A percentile compares a stretch with the other conserved stretches of the same genome.
These are phyloP conservation scores for Copidosoma aretas DNA, from an alignment of 2,888 invertebrate genomes.

Conservation along the genomic window DNA sequence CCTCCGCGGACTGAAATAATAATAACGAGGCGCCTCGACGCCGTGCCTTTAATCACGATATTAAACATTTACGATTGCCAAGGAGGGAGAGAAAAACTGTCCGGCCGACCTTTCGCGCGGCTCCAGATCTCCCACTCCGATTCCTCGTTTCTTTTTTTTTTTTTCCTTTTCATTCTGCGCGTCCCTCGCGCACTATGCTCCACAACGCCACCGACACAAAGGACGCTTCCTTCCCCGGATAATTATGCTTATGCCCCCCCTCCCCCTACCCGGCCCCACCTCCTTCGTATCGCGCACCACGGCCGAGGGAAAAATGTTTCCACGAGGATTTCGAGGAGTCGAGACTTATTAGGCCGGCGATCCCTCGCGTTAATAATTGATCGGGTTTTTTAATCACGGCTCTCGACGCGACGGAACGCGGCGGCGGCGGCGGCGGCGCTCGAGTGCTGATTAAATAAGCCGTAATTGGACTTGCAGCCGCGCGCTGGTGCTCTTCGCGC, in stretches of 20 bases:
- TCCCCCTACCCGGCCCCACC: conserved; percentile 1
- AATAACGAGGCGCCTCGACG: conserved; percentile 61
- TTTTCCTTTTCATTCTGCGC: background rate
- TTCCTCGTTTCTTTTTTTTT: conserved; percentile 3
- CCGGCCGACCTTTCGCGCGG: conserved; percentile 27
- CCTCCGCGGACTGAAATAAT: conserved; percentile 61
- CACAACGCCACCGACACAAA: conserved; percentile 25
- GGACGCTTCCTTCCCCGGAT: conserved; percentile 30
- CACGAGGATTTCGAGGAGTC: conserved; percentile 18
- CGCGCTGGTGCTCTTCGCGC: too few species aligned
- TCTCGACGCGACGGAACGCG: conserved; percentile 18
- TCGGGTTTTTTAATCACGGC: conserved; percentile 39
- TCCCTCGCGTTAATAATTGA: conserved; percentile 38
- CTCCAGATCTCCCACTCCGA: conserved; percentile 2
- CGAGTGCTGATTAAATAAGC: conserved; percentile 40
- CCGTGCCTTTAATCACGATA: conserved; percentile 61
- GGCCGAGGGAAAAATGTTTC: conserved; percentile 15
- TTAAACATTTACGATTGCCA: conserved; percentile 62
- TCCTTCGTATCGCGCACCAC: background rate
- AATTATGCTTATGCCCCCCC: conserved; percentile 39
- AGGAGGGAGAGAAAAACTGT: conserved; percentile 33
- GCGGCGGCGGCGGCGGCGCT: conserved; percentile 1
- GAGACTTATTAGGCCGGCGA: conserved; percentile 31
- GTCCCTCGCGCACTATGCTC: conserved; percentile 13
- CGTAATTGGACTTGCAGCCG: conserved; percentile 29